A percentile compares a stretch with the other conserved stretches of the same genome.
Evolutionary conservation across 2,113 vertebrate genomes (phyloP).

Genomic region (Entomyzon cyanotis): DNA sequence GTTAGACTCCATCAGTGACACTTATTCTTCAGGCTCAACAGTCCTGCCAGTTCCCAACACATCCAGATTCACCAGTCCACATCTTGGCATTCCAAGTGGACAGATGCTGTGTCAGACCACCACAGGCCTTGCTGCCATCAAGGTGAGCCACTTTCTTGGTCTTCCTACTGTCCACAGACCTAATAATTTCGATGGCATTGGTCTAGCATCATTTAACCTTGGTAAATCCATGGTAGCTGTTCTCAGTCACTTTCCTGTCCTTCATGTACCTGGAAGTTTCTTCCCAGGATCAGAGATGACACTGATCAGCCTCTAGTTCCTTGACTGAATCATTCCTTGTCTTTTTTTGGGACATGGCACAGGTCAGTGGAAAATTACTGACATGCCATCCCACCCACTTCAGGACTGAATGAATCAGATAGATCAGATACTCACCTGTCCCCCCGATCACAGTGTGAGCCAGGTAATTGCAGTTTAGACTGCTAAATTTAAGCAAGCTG

Average conservation of each 20-base stretch:
- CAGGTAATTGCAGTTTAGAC: neutral
- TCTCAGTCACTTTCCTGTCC: neutral
- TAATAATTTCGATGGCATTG: neutral
- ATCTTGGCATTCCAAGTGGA: neutral
- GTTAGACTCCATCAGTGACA: neutral
- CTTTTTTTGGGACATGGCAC: neutral
- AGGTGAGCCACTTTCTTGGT: neutral
- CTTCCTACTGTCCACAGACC: neutral
- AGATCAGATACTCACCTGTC: neutral
- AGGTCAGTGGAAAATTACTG: neutral
- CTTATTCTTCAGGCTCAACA: accelerated
- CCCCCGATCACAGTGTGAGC: neutral
- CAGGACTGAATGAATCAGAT: neutral
- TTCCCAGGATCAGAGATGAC: neutral
- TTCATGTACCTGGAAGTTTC: neutral
- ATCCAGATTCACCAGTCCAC: neutral
- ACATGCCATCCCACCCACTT: neutral
- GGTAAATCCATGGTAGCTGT: neutral
- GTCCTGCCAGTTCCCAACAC: neutral
- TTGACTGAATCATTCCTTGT: neutral
- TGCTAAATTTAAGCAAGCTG: neutral
- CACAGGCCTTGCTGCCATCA: neutral
- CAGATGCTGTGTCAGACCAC: neutral
- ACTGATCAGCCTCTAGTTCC: neutral
- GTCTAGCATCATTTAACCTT: neutral